These are phyloP conservation scores for Tamandua tetradactyla DNA, from an alignment of 2,797 vertebrate genomes.

Conservation along the genomic window DNA sequence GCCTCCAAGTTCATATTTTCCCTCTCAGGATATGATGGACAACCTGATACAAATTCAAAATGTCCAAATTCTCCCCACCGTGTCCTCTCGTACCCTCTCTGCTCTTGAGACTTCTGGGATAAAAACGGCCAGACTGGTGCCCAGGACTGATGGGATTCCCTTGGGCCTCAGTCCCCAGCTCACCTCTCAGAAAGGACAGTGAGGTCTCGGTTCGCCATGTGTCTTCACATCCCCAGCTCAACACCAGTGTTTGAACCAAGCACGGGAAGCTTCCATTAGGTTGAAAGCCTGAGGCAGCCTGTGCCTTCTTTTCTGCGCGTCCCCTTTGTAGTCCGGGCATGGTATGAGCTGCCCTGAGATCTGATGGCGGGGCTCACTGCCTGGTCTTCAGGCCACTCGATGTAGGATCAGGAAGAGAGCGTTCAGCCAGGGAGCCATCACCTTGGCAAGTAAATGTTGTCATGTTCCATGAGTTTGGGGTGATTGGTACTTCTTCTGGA, in stretches of 20 bases:
- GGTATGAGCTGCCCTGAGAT: not conserved
- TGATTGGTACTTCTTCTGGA: not conserved
- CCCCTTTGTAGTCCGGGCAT: not conserved
- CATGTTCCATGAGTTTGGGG: not conserved
- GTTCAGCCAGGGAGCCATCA: not conserved
- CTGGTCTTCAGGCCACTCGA: not conserved
- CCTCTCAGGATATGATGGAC: conserved; percentile 38
- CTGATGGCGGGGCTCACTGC: not conserved
- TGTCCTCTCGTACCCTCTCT: not conserved
- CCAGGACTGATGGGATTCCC: not conserved
- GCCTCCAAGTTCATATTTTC: conserved; percentile 33
- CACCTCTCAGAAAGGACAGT: not conserved
- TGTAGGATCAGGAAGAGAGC: not conserved
- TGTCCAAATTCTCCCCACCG: too few relatives aligned
- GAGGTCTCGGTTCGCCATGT: not conserved
- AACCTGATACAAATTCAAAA: not conserved
- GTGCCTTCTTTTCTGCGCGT: not conserved
- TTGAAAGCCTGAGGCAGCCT: not conserved
- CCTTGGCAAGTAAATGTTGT: not conserved
- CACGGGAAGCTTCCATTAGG: not conserved
- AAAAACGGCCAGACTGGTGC: not conserved
- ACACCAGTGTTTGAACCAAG: not conserved
- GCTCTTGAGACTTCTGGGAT: not conserved
- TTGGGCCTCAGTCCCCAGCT: not conserved
- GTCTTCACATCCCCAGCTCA: not conserved